Evolutionary conservation across 1,140 invertebrate genomes (phyloP).

Genomic region (Sycophaga agraensis): DNA sequence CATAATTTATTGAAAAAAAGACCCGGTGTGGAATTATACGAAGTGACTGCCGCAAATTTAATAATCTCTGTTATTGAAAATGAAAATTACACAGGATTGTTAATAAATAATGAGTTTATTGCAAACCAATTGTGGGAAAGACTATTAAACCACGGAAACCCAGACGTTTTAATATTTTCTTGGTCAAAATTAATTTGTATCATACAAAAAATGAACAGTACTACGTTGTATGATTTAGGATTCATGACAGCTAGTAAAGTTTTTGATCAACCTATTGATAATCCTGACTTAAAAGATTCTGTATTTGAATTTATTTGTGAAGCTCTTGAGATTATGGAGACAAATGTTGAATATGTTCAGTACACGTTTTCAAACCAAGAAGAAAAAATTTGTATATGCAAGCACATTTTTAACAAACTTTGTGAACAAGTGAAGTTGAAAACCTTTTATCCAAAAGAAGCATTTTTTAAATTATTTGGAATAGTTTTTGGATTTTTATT

Average conservation of each 20-base stretch:
- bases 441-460: slow-evolving; percentile 34
- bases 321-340: slow-evolving; percentile 3
- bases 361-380: slow-evolving; percentile 14
- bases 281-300: slow-evolving; percentile 40
- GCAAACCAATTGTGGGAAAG: slow-evolving; percentile 15
- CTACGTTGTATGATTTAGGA: slow-evolving; percentile 25
- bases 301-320: slow-evolving; percentile 41
- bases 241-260: slow-evolving; percentile 22
- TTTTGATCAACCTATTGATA: slow-evolving; percentile 13
- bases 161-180: slow-evolving; percentile 33
- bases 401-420: slow-evolving; percentile 21
- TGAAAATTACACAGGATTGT: background rate
- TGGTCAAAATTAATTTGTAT: slow-evolving; percentile 39
- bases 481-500: slow-evolving; percentile 36
- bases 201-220: slow-evolving; percentile 2
- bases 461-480: slow-evolving; percentile 42
- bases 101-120: background rate
- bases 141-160: slow-evolving; percentile 33
- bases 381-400: slow-evolving; percentile 19
- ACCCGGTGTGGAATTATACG: slow-evolving; percentile 41
- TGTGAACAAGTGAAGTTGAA: slow-evolving; percentile 5
- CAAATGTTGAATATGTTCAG: background rate
- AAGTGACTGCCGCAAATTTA: slow-evolving; percentile 35
- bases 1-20: slow-evolving; percentile 31
- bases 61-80: slow-evolving; percentile 26